These are phyloP conservation scores for Alethe castanea DNA, from an alignment of 2,113 vertebrate genomes.

Conservation along the genomic window DNA sequence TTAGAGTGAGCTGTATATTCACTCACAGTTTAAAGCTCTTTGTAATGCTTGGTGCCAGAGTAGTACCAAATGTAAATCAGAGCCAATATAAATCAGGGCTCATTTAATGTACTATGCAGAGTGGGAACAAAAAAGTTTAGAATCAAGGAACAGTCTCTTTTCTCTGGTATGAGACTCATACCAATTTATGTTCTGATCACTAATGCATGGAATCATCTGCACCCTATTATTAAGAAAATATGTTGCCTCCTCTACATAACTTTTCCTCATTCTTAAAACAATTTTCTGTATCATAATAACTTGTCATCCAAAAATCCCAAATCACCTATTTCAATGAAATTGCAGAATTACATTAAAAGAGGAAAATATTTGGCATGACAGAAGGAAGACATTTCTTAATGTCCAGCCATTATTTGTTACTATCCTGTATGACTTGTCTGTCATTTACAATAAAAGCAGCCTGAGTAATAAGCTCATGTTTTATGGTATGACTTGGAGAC, in stretches of 20 bases:
- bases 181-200: not conserved
- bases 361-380: not conserved
- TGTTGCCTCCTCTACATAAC: not conserved
- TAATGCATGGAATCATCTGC: not conserved
- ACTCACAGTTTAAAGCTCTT: not conserved
- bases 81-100: slow-evolving; percentile 13
- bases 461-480: not conserved
- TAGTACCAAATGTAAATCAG: slow-evolving; percentile 24
- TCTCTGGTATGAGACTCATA: not conserved
- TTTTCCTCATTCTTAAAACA: not conserved
- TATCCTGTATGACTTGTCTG: not conserved
- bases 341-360: not conserved
- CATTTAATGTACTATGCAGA: not conserved
- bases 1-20: slow-evolving; percentile 29
- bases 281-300: not conserved
- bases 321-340: not conserved
- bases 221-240: not conserved
- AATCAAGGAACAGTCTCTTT: not conserved
- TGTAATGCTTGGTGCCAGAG: not conserved
- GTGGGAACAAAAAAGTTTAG: not conserved
- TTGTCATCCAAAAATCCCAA: not conserved
- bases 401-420: not conserved
- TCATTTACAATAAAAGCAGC: not conserved
- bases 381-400: not conserved
- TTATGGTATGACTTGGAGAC: not conserved